These are phyloP conservation scores for Ciconia stormi DNA, from an alignment of 2,113 vertebrate species.

Conservation along the genomic window DNA sequence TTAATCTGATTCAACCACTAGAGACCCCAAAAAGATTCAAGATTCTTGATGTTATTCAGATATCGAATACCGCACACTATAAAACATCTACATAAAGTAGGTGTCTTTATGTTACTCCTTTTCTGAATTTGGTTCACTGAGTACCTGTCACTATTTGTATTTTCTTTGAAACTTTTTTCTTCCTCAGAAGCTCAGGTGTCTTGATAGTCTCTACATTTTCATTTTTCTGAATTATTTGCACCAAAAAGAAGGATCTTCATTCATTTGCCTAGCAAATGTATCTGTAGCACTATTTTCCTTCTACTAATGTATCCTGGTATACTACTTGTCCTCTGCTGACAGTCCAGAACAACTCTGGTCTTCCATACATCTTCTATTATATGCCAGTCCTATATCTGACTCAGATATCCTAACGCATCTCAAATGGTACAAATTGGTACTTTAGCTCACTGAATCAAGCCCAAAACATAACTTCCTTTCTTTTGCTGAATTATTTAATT, in stretches of 20 bases:
- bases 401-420: neutral
- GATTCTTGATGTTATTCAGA: neutral
- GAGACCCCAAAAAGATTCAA: neutral
- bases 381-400: neutral
- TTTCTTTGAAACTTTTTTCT: neutral
- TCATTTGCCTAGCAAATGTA: neutral
- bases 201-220: neutral
- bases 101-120: neutral
- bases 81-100: neutral
- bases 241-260: neutral
- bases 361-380: neutral
- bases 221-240: neutral
- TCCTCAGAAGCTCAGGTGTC: neutral
- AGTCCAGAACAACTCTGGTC: neutral
- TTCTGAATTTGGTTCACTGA: neutral
- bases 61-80: neutral
- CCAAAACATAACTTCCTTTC: neutral
- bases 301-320: neutral
- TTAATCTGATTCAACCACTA: neutral
- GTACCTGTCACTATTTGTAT: neutral
- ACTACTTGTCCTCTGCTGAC: neutral
- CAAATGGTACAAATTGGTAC: neutral
- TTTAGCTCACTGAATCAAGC: neutral
- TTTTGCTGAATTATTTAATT: neutral
- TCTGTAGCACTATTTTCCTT: neutral